Evolutionary conservation across 2,113 vertebrate genomes (phyloP).

Genomic region (human): GRCh38 chr12:44862501-44863000

Average conservation of each 20-base stretch:
- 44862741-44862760: not conserved
- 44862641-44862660: too few species aligned
- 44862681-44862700: not conserved
- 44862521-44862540: too few species aligned
- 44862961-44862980: too few species aligned
- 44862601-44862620: too few species aligned
- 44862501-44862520: too few species aligned
- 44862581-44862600: too few species aligned
- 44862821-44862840: not conserved
- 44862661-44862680: not conserved
- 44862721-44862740: not conserved
- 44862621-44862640: too few species aligned
- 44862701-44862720: not conserved
- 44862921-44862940: not conserved
- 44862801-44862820: not conserved
- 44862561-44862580: too few species aligned
- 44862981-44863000: too few species aligned
- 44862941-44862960: too few species aligned
- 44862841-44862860: not conserved
- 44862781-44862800: not conserved
- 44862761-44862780: not conserved
- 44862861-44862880: not conserved
- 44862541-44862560: too few species aligned
- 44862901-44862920: not conserved
- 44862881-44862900: not conserved